A percentile compares a stretch with the other conserved stretches of the same genome.
Evolutionary conservation across 2,797 vertebrate species (phyloP).

Genomic region (Carcharodon carcharias): DNA sequence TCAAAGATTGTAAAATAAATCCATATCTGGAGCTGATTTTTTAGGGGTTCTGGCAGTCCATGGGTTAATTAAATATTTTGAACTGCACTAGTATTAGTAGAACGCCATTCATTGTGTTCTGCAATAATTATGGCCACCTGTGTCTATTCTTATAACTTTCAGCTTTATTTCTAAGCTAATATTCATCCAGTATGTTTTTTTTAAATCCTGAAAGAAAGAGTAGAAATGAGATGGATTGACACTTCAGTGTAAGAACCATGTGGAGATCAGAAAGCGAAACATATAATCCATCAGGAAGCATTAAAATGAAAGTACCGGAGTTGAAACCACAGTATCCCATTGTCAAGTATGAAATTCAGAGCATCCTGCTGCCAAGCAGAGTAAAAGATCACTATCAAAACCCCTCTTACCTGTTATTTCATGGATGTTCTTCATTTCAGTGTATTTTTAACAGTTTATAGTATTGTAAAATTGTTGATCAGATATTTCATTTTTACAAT

Average conservation of each 20-base stretch:
- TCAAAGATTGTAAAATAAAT: neutral
- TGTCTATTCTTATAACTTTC: neutral
- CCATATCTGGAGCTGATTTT: neutral
- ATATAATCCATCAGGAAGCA: neutral
- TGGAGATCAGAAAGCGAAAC: neutral
- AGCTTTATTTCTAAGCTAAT: neutral
- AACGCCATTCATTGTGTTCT: neutral
- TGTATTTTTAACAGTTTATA: neutral
- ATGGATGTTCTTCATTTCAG: neutral
- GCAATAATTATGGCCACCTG: neutral
- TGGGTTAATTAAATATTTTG: neutral
- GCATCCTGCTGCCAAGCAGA: neutral
- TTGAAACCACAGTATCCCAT: neutral
- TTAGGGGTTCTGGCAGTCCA: neutral
- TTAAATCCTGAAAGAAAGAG: neutral
- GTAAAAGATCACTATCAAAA: neutral
- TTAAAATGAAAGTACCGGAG: neutral
- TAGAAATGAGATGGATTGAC: neutral
- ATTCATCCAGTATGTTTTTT: neutral
- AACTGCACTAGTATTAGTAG: neutral
- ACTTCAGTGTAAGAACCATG: neutral
- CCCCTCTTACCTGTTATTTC: neutral
- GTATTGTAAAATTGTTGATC: neutral
- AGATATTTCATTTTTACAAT: neutral
- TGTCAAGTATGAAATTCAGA: neutral